Percentiles rank a stretch among this genome's conserved stretches.
These are phyloP conservation scores for Leptopterna dolabrata DNA, from an alignment of 2,888 invertebrate species.

Conservation along the genomic window DNA sequence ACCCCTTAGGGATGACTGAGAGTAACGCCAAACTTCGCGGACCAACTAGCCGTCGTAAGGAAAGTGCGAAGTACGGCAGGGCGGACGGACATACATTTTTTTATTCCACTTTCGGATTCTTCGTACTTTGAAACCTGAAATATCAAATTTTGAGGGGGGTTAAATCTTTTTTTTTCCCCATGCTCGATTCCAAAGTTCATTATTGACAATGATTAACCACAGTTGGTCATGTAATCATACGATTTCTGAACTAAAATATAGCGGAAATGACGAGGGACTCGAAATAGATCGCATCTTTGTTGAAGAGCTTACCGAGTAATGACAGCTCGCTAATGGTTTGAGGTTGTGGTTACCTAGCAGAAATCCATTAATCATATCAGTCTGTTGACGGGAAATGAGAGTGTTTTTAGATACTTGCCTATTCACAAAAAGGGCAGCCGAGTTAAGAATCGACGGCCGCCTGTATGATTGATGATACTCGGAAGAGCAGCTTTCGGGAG, in stretches of 20 bases:
- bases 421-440: slow-evolving; percentile 18
- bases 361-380: slow-evolving; percentile 25
- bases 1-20: too few relatives aligned
- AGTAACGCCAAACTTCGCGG: too few relatives aligned
- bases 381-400: slow-evolving; percentile 42
- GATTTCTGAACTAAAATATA: background rate
- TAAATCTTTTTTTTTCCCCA: too few relatives aligned
- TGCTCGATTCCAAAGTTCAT: too few relatives aligned
- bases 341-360: slow-evolving; percentile 13
- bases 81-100: too few relatives aligned
- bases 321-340: slow-evolving; percentile 26
- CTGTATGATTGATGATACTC: background rate
- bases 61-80: too few relatives aligned
- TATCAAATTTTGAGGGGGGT: too few relatives aligned
- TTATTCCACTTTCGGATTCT: too few relatives aligned
- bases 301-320: background rate
- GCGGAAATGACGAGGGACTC: background rate
- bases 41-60: too few relatives aligned
- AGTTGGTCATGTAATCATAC: too few relatives aligned
- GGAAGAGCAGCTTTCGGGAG: background rate
- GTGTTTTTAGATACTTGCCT: slow-evolving; percentile 25
- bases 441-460: slow-evolving; percentile 14
- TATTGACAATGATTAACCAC: too few relatives aligned
- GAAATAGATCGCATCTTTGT: background rate
- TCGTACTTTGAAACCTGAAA: too few relatives aligned